phyloP scores from a whole-genome alignment of 1,140 invertebrate species.

The Panagrolaimus sp. region DNA sequence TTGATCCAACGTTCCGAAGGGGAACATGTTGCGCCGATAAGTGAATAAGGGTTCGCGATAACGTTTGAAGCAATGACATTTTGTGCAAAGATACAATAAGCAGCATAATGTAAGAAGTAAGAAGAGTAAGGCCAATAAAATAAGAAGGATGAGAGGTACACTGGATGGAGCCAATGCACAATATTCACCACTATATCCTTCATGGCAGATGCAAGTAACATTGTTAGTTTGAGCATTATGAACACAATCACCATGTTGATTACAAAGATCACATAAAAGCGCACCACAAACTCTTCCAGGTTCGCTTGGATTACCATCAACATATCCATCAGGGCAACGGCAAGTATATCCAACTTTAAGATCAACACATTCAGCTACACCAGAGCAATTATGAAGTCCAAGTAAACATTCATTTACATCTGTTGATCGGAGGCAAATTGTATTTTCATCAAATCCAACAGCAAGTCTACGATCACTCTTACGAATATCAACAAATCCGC shows the following conservation, averaged over 20 bases:
- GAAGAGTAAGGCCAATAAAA: slow-evolving; percentile 52
- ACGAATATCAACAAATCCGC: slow-evolving; percentile 54
- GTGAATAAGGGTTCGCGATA: slow-evolving; percentile 27
- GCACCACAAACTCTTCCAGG: slow-evolving; percentile 50
- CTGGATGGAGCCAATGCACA: slow-evolving; percentile 53
- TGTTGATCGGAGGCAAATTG: slow-evolving; percentile 40
- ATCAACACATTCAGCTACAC: slow-evolving; percentile 52
- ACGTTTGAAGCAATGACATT: slow-evolving; percentile 54
- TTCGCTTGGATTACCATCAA: slow-evolving; percentile 52
- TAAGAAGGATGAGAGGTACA: slow-evolving; percentile 44
- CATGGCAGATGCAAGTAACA: slow-evolving; percentile 52
- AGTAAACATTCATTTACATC: slow-evolving; percentile 56
- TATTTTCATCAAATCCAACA: slow-evolving; percentile 46
- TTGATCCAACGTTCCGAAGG: slow-evolving; percentile 53
- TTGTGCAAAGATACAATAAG: slow-evolving; percentile 53
- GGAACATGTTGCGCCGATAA: slow-evolving; percentile 39
- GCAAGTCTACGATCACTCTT: slow-evolving; percentile 43
- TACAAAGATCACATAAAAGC: slow-evolving; percentile 56
- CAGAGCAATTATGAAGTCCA: slow-evolving; percentile 56
- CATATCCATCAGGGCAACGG: slow-evolving; percentile 51
- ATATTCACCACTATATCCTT: slow-evolving; percentile 52
- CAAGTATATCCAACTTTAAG: slow-evolving; percentile 46
- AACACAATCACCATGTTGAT: slow-evolving; percentile 54
- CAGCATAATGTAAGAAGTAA: slow-evolving; percentile 49
- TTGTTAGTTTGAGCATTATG: slow-evolving; percentile 54